These are phyloP conservation scores for Drosophila dives DNA, from an alignment of 2,888 invertebrate species.

Conservation along the genomic window DNA sequence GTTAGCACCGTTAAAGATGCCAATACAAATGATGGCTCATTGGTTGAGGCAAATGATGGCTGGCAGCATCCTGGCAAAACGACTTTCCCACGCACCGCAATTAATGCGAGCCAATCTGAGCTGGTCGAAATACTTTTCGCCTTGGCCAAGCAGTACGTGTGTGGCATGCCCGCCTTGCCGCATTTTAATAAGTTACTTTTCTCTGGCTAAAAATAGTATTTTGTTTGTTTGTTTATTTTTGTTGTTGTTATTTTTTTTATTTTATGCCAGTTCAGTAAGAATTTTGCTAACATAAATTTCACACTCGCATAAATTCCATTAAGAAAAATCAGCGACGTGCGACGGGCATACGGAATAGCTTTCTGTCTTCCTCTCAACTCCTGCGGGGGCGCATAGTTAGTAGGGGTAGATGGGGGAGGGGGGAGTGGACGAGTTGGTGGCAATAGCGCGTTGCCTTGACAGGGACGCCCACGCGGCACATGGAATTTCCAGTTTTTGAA, in stretches of 20 bases:
- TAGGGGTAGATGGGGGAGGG: not conserved
- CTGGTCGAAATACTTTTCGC: not conserved
- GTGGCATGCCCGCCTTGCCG: too few relatives aligned
- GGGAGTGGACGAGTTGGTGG: not conserved
- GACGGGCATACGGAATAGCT: slow-evolving; percentile 69
- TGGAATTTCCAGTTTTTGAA: slow-evolving; percentile 70
- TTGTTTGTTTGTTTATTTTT: not conserved
- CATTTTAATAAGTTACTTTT: slow-evolving; percentile 27
- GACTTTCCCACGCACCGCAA: slow-evolving; percentile 52
- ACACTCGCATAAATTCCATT: slow-evolving; percentile 82
- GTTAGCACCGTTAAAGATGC: not conserved
- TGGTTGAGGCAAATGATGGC: slow-evolving; percentile 17
- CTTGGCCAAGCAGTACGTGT: slow-evolving; percentile 46
- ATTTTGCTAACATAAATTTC: slow-evolving; percentile 75
- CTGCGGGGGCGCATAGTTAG: not conserved
- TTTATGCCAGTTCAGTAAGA: slow-evolving; percentile 40
- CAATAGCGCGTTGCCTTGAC: slow-evolving; percentile 41
- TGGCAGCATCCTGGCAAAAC: slow-evolving; percentile 18
- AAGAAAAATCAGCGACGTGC: slow-evolving; percentile 79
- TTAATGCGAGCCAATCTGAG: slow-evolving; percentile 39
- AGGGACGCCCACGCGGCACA: slow-evolving; percentile 58
- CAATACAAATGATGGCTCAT: slow-evolving; percentile 31
- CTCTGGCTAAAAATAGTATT: slow-evolving; percentile 62
- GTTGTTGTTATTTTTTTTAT: not conserved
- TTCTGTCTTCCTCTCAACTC: slow-evolving; percentile 3